Conservation (phyloP, 2,888 invertebrate genomes). For the Marronus borbonicus region DNA sequence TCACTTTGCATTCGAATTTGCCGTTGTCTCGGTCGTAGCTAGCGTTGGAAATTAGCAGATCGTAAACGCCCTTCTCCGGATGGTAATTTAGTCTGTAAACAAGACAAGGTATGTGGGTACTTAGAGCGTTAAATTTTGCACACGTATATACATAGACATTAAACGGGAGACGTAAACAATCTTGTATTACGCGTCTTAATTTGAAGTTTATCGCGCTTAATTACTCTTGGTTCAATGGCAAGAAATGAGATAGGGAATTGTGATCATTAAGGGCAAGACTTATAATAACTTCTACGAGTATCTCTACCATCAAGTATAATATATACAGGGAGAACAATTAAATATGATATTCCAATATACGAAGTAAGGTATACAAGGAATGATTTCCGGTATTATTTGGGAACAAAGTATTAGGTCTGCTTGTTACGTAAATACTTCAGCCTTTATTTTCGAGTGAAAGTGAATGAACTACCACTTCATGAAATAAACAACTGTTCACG, state of each 20-base stretch:
- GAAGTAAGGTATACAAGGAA: too few species aligned
- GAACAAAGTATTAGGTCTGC: too few species aligned
- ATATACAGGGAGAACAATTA: too few species aligned
- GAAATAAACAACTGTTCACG: too few species aligned
- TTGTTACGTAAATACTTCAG: too few species aligned
- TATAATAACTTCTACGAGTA: background rate
- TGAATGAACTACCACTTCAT: too few species aligned
- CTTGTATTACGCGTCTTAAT: slow-evolving; percentile 44
- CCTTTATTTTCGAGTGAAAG: too few species aligned
- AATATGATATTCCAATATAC: too few species aligned
- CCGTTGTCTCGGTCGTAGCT: slow-evolving; percentile 94
- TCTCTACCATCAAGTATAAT: too few species aligned
- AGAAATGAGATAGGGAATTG: background rate
- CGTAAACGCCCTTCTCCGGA: slow-evolving; percentile 88
- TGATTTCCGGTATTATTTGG: too few species aligned
- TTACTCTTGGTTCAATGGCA: background rate
- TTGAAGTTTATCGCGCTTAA: slow-evolving; percentile 35
- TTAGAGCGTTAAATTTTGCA: slow-evolving; percentile 45
- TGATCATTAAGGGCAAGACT: slow-evolving; percentile 14
- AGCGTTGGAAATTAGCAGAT: slow-evolving; percentile 90
- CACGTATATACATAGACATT: slow-evolving; percentile 9
- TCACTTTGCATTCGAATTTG: slow-evolving; percentile 91
- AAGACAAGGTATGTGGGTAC: slow-evolving; percentile 47
- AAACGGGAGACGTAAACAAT: slow-evolving; percentile 30
- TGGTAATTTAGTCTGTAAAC: slow-evolving; percentile 80